phyloP scores from a whole-genome alignment of 2,113 vertebrate species.

The Chaetops frenatus region DNA sequence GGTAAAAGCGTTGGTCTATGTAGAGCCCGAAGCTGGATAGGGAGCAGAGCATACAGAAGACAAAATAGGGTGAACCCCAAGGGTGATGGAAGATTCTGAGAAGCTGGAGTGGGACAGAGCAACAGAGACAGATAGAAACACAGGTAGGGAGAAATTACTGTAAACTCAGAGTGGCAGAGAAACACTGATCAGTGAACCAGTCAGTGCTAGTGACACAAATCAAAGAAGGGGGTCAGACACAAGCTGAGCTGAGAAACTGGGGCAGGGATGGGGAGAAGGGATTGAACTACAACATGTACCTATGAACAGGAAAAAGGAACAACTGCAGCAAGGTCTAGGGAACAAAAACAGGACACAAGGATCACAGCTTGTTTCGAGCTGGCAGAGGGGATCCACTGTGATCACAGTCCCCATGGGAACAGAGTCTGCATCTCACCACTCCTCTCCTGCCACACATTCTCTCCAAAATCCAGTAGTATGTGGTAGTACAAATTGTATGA shows the following conservation, averaged over 20 bases:
- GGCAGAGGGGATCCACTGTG: not conserved
- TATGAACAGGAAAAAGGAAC: not conserved
- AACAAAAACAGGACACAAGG: not conserved
- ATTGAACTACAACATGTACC: not conserved
- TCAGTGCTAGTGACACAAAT: not conserved
- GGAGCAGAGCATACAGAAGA: not conserved
- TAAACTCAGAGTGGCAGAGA: not conserved
- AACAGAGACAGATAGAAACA: not conserved
- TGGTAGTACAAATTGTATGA: not conserved
- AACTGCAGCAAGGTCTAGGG: not conserved
- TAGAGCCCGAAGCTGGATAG: not conserved
- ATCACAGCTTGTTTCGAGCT: not conserved
- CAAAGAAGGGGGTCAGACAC: not conserved
- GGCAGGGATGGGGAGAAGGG: not conserved
- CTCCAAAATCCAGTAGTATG: not conserved
- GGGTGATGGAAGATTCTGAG: not conserved
- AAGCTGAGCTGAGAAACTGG: not conserved
- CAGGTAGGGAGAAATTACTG: not conserved
- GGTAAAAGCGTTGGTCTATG: not conserved
- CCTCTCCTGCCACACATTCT: not conserved
- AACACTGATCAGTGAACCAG: not conserved
- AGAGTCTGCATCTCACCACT: not conserved
- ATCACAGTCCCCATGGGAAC: not conserved
- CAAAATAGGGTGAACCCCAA: accelerated
- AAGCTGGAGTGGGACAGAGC: not conserved